phyloP scores from a whole-genome alignment of 2,113 vertebrate genomes.

The Ctenodactylus gundi region DNA sequence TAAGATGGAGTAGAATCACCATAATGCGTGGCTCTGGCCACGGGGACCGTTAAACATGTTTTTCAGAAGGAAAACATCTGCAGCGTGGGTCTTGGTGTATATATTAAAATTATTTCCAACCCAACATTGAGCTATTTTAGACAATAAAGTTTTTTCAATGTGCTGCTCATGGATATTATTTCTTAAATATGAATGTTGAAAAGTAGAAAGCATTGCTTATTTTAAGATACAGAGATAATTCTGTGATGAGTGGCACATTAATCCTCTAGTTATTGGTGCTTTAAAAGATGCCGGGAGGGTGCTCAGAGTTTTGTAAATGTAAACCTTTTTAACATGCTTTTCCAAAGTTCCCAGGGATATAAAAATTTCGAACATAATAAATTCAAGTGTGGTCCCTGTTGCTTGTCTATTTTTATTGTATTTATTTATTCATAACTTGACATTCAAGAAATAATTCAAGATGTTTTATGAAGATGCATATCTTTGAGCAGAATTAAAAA shows the following conservation, averaged over 20 bases:
- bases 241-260: slow-evolving; percentile 6
- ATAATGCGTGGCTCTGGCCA: neutral
- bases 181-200: slow-evolving; percentile 23
- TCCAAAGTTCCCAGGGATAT: slow-evolving; percentile 28
- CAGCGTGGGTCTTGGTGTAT: neutral
- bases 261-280: neutral
- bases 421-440: slow-evolving; percentile 68
- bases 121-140: slow-evolving; percentile 23
- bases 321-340: slow-evolving; percentile 47
- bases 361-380: slow-evolving; percentile 30
- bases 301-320: slow-evolving; percentile 51
- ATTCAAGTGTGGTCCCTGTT: slow-evolving; percentile 57
- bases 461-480: slow-evolving; percentile 38
- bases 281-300: slow-evolving; percentile 33
- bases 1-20: neutral
- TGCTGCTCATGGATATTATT: slow-evolving; percentile 38
- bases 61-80: neutral
- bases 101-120: slow-evolving; percentile 20
- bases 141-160: slow-evolving; percentile 36
- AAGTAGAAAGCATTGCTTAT: slow-evolving; percentile 17
- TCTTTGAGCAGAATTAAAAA: slow-evolving; percentile 22
- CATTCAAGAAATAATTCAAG: slow-evolving; percentile 53
- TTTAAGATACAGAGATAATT: slow-evolving; percentile 63
- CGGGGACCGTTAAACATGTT: neutral
- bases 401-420: slow-evolving; percentile 56